A percentile compares a stretch with the other conserved stretches of the same genome.
These are phyloP conservation scores for Vireo altiloquus DNA, from an alignment of 2,113 vertebrate genomes.

Conservation along the genomic window DNA sequence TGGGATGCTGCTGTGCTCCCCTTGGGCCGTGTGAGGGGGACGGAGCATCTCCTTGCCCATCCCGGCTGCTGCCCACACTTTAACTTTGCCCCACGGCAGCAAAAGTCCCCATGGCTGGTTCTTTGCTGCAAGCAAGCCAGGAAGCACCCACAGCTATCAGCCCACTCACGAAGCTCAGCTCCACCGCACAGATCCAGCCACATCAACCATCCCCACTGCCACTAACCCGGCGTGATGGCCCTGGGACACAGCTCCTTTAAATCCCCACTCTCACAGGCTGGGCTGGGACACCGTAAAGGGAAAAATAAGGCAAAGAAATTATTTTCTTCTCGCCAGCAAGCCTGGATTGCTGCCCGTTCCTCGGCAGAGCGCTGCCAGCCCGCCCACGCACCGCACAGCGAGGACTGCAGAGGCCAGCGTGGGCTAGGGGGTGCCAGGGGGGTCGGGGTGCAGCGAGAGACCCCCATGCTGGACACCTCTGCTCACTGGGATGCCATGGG, in stretches of 20 bases:
- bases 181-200: fast-evolving
- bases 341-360: conserved; percentile 56
- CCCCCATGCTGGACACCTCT: background rate
- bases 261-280: background rate
- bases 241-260: conserved; percentile 6
- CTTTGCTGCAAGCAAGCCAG: background rate
- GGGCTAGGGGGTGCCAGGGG: background rate
- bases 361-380: conserved; percentile 19
- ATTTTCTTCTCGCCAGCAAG: conserved; percentile 35
- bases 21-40: background rate
- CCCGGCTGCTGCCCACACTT: background rate
- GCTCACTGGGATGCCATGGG: fast-evolving
- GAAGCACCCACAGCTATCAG: background rate
- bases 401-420: conserved; percentile 18
- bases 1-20: background rate
- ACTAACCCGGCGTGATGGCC: fast-evolving
- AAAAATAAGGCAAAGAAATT: conserved; percentile 53
- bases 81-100: background rate
- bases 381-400: conserved; percentile 26
- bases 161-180: background rate
- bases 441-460: fast-evolving
- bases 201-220: background rate
- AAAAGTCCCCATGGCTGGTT: background rate
- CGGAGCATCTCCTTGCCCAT: background rate
- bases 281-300: background rate